Conservation (phyloP, 2,797 vertebrate species). For the Crocidura indochinensis region DNA sequence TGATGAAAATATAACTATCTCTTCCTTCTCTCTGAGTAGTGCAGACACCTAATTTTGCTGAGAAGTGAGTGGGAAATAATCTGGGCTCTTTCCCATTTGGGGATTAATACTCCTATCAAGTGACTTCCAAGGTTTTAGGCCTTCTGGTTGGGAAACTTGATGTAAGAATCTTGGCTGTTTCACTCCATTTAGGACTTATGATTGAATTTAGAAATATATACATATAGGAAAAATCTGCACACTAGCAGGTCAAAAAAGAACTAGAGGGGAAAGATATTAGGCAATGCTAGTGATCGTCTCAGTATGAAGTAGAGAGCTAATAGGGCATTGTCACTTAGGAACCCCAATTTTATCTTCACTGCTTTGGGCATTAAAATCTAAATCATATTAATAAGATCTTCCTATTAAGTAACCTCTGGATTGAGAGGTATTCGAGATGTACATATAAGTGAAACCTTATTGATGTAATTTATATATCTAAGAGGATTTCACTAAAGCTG, state of each 20-base stretch:
- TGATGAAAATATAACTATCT: slow-evolving; percentile 55
- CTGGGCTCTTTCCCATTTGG: slow-evolving; percentile 55
- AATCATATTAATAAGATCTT: slow-evolving; percentile 85
- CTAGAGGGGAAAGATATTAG: slow-evolving; percentile 62
- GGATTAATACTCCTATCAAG: slow-evolving; percentile 48
- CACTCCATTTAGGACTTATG: slow-evolving; percentile 40
- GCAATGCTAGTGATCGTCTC: slow-evolving; percentile 63
- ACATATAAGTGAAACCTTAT: slow-evolving; percentile 87
- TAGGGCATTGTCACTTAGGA: slow-evolving; percentile 62
- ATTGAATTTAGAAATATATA: slow-evolving; percentile 67
- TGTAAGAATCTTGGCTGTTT: slow-evolving; percentile 56
- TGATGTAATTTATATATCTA: slow-evolving; percentile 90
- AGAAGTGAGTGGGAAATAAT: slow-evolving; percentile 68
- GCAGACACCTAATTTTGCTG: slow-evolving; percentile 69
- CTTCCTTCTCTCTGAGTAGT: slow-evolving; percentile 44
- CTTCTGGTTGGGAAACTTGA: slow-evolving; percentile 65
- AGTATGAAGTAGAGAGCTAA: slow-evolving; percentile 66
- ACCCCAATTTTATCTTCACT: slow-evolving; percentile 69
- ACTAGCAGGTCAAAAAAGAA: slow-evolving; percentile 62
- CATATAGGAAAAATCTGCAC: slow-evolving; percentile 67
- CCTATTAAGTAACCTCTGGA: slow-evolving; percentile 85
- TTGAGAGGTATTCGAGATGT: slow-evolving; percentile 85
- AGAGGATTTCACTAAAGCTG: slow-evolving; percentile 89
- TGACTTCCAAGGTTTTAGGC: slow-evolving; percentile 66
- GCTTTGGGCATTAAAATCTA: slow-evolving; percentile 79